A percentile compares a stretch with the other conserved stretches of the same genome.
Evolutionary conservation across 2,113 vertebrate species (phyloP).

Genomic region (Regulus satrapa): DNA sequence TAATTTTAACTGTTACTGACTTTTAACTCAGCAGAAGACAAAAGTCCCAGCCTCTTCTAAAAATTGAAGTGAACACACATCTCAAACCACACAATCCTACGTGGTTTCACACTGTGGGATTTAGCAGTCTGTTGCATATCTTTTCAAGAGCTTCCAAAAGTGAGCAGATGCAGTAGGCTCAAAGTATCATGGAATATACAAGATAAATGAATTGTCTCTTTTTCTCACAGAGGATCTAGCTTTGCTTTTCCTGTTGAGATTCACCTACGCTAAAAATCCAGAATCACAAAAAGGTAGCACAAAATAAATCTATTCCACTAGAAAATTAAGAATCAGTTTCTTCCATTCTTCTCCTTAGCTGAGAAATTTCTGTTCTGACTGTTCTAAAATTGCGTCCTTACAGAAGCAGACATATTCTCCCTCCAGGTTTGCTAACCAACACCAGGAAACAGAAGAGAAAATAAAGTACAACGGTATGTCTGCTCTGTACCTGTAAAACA

Average conservation of each 20-base stretch:
- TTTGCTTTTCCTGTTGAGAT: background rate
- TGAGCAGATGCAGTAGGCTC: background rate
- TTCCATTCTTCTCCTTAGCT: background rate
- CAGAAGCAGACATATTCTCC: background rate
- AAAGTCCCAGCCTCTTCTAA: background rate
- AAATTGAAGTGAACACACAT: background rate
- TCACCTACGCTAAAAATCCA: background rate
- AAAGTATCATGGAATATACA: background rate
- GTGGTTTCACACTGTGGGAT: background rate
- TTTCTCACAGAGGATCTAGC: background rate
- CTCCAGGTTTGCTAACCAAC: background rate
- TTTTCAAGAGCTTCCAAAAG: background rate
- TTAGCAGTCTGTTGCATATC: background rate
- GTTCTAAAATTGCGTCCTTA: background rate
- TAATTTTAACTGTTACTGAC: background rate
- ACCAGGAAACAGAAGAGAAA: background rate
- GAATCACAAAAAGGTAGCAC: background rate
- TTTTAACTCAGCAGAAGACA: background rate
- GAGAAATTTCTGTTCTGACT: background rate
- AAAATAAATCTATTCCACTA: background rate
- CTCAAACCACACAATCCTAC: background rate
- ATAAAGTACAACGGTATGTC: rapidly evolving
- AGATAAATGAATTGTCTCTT: background rate
- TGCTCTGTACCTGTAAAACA: background rate
- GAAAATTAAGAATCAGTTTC: background rate